These are phyloP conservation scores for Agonopterix subpropinquella DNA, from an alignment of 2,888 invertebrate genomes.

Conservation along the genomic window DNA sequence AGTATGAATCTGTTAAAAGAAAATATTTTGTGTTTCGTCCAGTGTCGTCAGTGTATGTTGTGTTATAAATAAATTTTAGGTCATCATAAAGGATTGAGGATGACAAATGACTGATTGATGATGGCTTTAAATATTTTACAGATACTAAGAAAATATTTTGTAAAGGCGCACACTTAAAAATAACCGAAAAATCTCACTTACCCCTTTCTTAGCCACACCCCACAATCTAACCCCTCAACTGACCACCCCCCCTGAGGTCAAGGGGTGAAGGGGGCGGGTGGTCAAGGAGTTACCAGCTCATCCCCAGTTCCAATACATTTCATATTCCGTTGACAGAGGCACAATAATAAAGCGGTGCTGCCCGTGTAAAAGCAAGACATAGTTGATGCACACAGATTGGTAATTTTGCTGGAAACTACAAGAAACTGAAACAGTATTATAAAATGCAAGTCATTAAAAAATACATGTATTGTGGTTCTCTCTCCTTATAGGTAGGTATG, in stretches of 20 bases:
- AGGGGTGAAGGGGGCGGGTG: slow-evolving; percentile 37
- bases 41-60: too few species aligned
- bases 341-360: slow-evolving; percentile 67
- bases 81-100: too few species aligned
- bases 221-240: slow-evolving; percentile 28
- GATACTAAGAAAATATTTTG: not conserved
- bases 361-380: slow-evolving; percentile 66
- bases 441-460: not conserved
- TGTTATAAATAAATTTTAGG: too few species aligned
- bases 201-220: slow-evolving; percentile 23
- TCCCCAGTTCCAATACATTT: slow-evolving; percentile 73
- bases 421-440: not conserved
- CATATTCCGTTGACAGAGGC: slow-evolving; percentile 76
- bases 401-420: slow-evolving; percentile 23
- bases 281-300: slow-evolving; percentile 64
- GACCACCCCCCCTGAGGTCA: slow-evolving; percentile 56
- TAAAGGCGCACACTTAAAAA: not conserved
- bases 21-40: too few species aligned
- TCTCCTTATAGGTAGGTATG: too few species aligned
- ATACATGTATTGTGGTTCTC: too few species aligned
- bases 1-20: too few species aligned
- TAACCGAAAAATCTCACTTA: slow-evolving; percentile 25
- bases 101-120: too few species aligned
- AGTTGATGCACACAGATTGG: slow-evolving; percentile 43
- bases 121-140: not conserved